These are phyloP conservation scores for Eueremaeus valkanovi DNA, from an alignment of 2,888 invertebrate genomes.

Conservation along the genomic window DNA sequence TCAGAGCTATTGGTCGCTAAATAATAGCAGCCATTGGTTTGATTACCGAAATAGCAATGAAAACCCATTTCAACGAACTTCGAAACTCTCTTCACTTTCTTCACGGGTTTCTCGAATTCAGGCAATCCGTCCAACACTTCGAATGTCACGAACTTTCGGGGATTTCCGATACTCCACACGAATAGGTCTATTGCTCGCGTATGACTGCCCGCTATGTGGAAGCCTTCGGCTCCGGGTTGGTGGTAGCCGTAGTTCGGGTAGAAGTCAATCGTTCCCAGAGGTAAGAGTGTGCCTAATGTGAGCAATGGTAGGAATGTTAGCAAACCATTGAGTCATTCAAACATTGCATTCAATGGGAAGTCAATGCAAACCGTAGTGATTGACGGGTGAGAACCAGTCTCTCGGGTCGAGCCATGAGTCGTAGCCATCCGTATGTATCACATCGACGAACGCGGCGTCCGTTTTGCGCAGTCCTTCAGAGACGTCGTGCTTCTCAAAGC, in stretches of 20 bases:
- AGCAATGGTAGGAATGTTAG: too few species aligned
- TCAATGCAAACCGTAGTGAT: too few species aligned
- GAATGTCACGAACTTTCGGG: constrained; percentile 17
- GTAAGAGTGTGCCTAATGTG: constrained; percentile 31
- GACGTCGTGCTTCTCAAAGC: constrained; percentile 26
- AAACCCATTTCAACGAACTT: constrained; percentile 37
- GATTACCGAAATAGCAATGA: constrained; percentile 10
- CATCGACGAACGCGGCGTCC: constrained; percentile 38
- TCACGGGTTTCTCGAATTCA: constrained; percentile 39
- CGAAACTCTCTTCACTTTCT: neutral
- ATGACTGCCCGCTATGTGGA: constrained; percentile 37
- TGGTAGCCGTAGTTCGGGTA: constrained; percentile 39
- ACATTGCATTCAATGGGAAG: too few species aligned
- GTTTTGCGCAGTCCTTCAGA: neutral
- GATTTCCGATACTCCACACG: constrained; percentile 35
- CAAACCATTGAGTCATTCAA: too few species aligned
- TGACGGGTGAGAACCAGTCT: constrained; percentile 38
- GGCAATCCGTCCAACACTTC: constrained; percentile 14
- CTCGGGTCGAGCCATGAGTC: constrained; percentile 35
- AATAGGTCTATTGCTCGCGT: constrained; percentile 27
- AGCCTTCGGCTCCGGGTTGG: constrained; percentile 37
- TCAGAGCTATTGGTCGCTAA: constrained; percentile 20
- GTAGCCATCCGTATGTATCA: constrained; percentile 39
- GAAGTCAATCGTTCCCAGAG: constrained; percentile 35
- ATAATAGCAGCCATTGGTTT: constrained; percentile 34